phyloP scores from a whole-genome alignment of 2,888 invertebrate species.

The Apotomis capreana region DNA sequence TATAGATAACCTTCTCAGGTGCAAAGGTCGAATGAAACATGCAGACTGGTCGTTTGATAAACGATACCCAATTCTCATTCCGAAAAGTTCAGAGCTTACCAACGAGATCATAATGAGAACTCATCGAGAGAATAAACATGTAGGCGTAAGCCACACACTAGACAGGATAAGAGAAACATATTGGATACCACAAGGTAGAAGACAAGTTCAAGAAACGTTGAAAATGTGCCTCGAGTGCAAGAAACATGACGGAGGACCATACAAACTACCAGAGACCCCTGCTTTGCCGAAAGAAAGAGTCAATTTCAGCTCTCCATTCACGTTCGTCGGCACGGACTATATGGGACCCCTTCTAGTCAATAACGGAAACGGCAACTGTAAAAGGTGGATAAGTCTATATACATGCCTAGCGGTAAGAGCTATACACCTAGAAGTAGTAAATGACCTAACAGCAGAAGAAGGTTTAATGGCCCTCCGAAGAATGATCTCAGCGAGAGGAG shows the following conservation, averaged over 20 bases:
- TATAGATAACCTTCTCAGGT: neutral
- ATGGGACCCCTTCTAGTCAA: neutral
- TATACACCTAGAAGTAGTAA: constrained; percentile 3
- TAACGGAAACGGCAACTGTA: neutral
- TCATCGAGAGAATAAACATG: constrained; percentile 22
- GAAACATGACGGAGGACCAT: constrained; percentile 30
- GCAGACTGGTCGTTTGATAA: constrained; percentile 5
- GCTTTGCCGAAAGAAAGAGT: no score
- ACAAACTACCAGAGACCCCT: no score
- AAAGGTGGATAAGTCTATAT: neutral
- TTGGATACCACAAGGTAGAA: constrained; percentile 24
- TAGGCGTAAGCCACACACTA: constrained; percentile 16
- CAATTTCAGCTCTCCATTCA: neutral
- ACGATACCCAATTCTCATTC: neutral
- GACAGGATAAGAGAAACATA: constrained; percentile 5
- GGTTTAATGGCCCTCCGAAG: neutral
- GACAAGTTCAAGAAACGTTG: neutral
- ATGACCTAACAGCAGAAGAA: neutral
- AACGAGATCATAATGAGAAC: neutral
- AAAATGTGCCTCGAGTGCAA: constrained; percentile 1
- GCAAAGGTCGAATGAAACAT: constrained; percentile 5
- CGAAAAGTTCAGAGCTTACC: neutral
- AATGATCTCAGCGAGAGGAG: neutral
- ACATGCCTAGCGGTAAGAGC: constrained; percentile 4
- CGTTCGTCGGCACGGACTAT: neutral